phyloP scores from a whole-genome alignment of 2,797 vertebrate genomes.

The Notolepis coatsorum region DNA sequence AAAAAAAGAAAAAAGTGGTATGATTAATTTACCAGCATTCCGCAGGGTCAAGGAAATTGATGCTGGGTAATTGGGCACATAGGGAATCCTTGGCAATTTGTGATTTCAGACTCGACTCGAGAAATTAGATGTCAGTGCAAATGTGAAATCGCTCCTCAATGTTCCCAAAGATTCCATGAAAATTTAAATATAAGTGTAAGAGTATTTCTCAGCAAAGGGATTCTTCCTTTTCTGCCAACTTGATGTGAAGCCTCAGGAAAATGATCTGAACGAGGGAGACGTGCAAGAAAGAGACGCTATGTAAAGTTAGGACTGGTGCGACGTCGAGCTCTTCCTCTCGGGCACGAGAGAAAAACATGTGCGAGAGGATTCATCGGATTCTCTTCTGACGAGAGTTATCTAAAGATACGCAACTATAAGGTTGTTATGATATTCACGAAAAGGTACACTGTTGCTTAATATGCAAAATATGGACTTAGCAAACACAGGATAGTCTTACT shows the following conservation, averaged over 20 bases:
- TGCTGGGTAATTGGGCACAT: slow-evolving; percentile 87
- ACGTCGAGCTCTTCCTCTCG: slow-evolving; percentile 65
- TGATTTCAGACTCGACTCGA: slow-evolving; percentile 85
- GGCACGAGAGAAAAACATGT: slow-evolving; percentile 76
- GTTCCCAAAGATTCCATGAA: slow-evolving; percentile 88
- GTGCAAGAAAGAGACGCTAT: too few species aligned
- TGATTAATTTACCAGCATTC: slow-evolving; percentile 88
- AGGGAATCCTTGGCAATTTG: slow-evolving; percentile 88
- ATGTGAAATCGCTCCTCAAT: slow-evolving; percentile 87
- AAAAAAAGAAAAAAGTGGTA: slow-evolving; percentile 68
- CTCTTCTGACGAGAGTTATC: slow-evolving; percentile 73
- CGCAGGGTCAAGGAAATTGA: slow-evolving; percentile 87
- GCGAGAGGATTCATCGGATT: slow-evolving; percentile 75
- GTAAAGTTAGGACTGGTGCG: slow-evolving; percentile 77
- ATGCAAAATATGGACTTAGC: slow-evolving; percentile 56
- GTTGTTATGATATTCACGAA: slow-evolving; percentile 74
- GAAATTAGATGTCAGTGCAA: slow-evolving; percentile 90
- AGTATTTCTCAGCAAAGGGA: slow-evolving; percentile 82
- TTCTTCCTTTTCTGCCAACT: slow-evolving; percentile 71
- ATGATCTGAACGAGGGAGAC: slow-evolving; percentile 80
- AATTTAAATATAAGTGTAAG: slow-evolving; percentile 87
- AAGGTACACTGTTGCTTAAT: slow-evolving; percentile 67
- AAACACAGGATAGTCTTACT: slow-evolving; percentile 20
- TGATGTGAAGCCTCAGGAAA: slow-evolving; percentile 81
- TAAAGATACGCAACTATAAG: slow-evolving; percentile 71